Percentiles rank a stretch among this genome's conserved stretches.
These are phyloP conservation scores for Macheiramphus alcinus DNA, from an alignment of 2,113 vertebrate species.

Conservation along the genomic window DNA sequence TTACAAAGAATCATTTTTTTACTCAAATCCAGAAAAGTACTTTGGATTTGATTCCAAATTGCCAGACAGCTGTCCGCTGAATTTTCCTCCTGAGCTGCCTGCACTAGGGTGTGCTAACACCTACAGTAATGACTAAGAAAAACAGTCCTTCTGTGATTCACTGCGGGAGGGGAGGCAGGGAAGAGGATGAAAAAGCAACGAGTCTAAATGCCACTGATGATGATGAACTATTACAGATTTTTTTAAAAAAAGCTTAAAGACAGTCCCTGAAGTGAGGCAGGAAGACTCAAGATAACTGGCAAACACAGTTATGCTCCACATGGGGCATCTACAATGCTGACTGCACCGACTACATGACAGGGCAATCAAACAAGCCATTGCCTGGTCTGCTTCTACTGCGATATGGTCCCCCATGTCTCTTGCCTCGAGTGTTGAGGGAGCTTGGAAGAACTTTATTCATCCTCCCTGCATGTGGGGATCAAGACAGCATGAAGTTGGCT, in stretches of 20 bases:
- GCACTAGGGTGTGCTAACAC: neutral
- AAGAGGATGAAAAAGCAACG: neutral
- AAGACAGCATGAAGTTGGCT: neutral
- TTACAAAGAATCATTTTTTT: neutral
- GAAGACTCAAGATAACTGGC: neutral
- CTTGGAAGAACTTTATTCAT: neutral
- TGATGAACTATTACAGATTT: neutral
- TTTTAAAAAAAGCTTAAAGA: neutral
- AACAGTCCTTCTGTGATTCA: slow-evolving; percentile 21
- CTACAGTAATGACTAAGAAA: slow-evolving; percentile 53
- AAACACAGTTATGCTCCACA: neutral
- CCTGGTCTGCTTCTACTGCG: neutral
- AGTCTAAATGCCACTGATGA: slow-evolving; percentile 27
- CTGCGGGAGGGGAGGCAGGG: neutral
- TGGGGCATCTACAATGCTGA: neutral
- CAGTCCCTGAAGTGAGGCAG: neutral
- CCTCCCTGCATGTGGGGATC: neutral
- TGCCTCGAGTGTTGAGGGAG: neutral
- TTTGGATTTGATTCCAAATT: neutral
- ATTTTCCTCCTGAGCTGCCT: neutral
- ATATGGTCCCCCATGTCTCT: neutral
- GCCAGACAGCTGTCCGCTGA: slow-evolving; percentile 34
- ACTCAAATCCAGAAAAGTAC: neutral
- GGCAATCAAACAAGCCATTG: neutral
- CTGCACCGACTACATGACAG: neutral